A percentile compares a stretch with the other conserved stretches of the same genome.
phyloP scores from a whole-genome alignment of 1,140 invertebrate species.

The Ridgeia piscesae region DNA sequence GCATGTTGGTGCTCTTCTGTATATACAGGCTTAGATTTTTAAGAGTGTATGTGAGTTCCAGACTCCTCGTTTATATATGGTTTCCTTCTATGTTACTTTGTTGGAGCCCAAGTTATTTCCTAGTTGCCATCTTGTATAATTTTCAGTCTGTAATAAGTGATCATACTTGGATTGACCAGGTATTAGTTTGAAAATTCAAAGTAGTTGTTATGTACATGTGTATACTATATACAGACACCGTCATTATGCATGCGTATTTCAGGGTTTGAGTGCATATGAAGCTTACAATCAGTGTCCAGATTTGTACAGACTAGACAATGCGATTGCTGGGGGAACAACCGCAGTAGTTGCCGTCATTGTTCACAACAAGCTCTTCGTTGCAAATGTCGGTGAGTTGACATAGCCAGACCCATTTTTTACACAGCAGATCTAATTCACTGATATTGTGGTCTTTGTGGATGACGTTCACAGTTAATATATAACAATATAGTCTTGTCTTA shows the following conservation, averaged over 20 bases:
- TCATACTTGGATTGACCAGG: no score
- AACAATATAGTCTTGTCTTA: not conserved
- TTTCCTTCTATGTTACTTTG: no score
- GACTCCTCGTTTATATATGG: no score
- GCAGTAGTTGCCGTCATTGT: slow-evolving; percentile 78
- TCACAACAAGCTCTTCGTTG: slow-evolving; percentile 75
- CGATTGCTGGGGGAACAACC: slow-evolving; percentile 69
- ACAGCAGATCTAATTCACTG: not conserved
- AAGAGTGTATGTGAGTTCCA: no score
- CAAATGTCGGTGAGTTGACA: slow-evolving; percentile 68
- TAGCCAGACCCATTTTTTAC: not conserved
- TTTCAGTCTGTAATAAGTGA: no score
- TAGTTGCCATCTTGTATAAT: no score
- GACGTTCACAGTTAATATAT: not conserved
- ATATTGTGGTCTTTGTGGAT: not conserved
- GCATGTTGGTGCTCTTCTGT: no score
- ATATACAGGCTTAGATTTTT: no score
- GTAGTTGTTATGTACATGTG: not conserved
- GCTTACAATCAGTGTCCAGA: slow-evolving; percentile 42
- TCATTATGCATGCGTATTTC: slow-evolving; percentile 22
- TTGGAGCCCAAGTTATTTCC: no score
- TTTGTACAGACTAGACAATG: slow-evolving; percentile 51
- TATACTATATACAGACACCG: not conserved
- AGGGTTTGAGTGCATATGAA: slow-evolving; percentile 58
- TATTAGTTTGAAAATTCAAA: no score